Percentiles rank a stretch among this genome's conserved stretches.
These are phyloP conservation scores for Parapristionchus giblindavisi DNA, from an alignment of 2,888 invertebrate species.

Conservation along the genomic window DNA sequence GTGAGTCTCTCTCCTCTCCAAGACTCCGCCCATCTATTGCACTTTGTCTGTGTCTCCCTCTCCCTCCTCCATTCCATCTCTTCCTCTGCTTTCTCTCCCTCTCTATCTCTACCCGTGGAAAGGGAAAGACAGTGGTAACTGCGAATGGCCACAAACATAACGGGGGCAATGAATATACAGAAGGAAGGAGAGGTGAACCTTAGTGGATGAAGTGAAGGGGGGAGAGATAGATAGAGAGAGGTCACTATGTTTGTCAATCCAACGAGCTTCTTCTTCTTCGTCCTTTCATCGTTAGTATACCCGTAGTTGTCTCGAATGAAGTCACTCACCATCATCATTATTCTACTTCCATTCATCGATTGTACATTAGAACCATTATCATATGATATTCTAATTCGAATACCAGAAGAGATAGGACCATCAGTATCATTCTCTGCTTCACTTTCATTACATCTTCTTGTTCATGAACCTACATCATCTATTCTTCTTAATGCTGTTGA, in stretches of 20 bases:
- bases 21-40: conserved; percentile 32
- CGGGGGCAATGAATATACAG: conserved; percentile 14
- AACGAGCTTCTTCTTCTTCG: not conserved
- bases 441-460: conserved; percentile 49
- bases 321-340: not conserved
- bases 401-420: conserved; percentile 5
- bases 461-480: conserved; percentile 41
- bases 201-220: conserved; percentile 1
- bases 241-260: conserved; percentile 19
- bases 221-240: not conserved
- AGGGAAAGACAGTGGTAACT: conserved; percentile 15
- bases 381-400: conserved; percentile 15
- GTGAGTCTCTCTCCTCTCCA: conserved; percentile 5
- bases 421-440: conserved; percentile 44
- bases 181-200: conserved; percentile 15
- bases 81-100: conserved; percentile 17
- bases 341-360: not conserved
- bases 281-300: not conserved
- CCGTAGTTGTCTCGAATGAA: not conserved
- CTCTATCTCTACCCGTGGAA: conserved; percentile 1
- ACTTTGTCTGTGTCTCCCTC: conserved; percentile 28
- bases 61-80: conserved; percentile 33
- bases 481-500: conserved; percentile 48
- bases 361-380: conserved; percentile 9
- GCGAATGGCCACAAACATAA: conserved; percentile 34